Evolutionary conservation across 2,888 invertebrate genomes (phyloP).

Genomic region (Microplitis deprimator): DNA sequence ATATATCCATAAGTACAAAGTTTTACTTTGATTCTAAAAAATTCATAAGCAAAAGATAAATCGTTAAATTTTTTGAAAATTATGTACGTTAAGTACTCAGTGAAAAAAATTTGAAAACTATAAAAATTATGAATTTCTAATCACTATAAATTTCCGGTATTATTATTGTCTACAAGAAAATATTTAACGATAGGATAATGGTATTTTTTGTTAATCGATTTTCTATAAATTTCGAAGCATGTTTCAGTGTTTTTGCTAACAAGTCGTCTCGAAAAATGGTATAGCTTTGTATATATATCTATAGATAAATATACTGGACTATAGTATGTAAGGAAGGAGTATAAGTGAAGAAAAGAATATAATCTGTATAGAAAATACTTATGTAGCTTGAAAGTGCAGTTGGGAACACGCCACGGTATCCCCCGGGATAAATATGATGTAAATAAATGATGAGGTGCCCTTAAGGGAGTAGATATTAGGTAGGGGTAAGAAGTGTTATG

Average conservation of each 20-base stretch:
- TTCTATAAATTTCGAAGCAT: constrained; percentile 43
- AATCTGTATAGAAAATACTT: constrained; percentile 14
- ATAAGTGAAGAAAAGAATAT: constrained; percentile 8
- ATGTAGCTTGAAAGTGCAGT: constrained; percentile 7
- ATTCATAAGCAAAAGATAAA: neutral
- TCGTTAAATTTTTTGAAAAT: neutral
- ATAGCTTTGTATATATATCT: neutral
- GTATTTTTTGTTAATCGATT: constrained; percentile 28
- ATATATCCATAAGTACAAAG: too few species aligned
- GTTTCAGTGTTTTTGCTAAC: constrained; percentile 49
- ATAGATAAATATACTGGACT: neutral
- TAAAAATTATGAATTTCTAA: neutral
- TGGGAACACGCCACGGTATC: constrained; percentile 49
- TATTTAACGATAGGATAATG: constrained; percentile 11
- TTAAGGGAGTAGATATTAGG: constrained; percentile 69
- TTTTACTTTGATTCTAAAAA: neutral
- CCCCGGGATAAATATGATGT: constrained; percentile 69
- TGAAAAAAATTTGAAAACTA: neutral
- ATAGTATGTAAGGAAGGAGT: neutral
- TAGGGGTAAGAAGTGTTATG: constrained; percentile 72
- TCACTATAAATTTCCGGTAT: neutral
- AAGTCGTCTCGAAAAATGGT: neutral
- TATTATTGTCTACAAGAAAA: neutral
- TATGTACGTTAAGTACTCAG: neutral
- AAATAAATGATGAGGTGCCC: constrained; percentile 71